These are phyloP conservation scores for Malthinus flaveolus DNA, from an alignment of 2,888 invertebrate species.

Conservation along the genomic window DNA sequence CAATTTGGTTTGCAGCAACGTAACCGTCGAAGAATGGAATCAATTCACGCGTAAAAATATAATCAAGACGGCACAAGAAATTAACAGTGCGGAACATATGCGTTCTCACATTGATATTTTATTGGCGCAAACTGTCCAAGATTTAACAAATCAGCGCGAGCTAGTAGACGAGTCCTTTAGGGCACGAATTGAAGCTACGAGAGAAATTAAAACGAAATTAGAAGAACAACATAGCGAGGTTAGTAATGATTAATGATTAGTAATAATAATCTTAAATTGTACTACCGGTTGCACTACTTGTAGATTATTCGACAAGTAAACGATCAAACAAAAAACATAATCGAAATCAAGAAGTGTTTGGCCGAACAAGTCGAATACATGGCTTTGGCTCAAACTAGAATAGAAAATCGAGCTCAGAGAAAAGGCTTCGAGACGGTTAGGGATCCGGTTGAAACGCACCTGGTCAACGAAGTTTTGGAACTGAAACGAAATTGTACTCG, in stretches of 20 bases:
- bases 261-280: too few species aligned
- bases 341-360: conserved; percentile 74
- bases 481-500: conserved; percentile 69
- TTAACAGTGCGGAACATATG: conserved; percentile 74
- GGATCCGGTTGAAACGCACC: conserved; percentile 76
- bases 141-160: conserved; percentile 75
- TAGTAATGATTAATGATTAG: background rate
- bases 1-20: conserved; percentile 38
- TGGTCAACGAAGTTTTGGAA: conserved; percentile 73
- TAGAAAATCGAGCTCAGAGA: conserved; percentile 78
- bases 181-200: conserved; percentile 76
- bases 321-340: conserved; percentile 79
- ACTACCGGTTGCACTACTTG: background rate
- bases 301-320: conserved; percentile 67
- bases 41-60: conserved; percentile 72
- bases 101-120: conserved; percentile 79
- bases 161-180: conserved; percentile 77
- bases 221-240: conserved; percentile 84
- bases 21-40: conserved; percentile 75
- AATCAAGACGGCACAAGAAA: conserved; percentile 70
- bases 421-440: conserved; percentile 81
- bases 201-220: conserved; percentile 75
- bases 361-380: conserved; percentile 81
- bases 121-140: conserved; percentile 79
- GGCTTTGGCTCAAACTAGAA: conserved; percentile 80